Percentiles rank a stretch among this genome's conserved stretches.
Conservation (phyloP, 2,888 invertebrate species). For the Harpalus rufipes region DNA sequence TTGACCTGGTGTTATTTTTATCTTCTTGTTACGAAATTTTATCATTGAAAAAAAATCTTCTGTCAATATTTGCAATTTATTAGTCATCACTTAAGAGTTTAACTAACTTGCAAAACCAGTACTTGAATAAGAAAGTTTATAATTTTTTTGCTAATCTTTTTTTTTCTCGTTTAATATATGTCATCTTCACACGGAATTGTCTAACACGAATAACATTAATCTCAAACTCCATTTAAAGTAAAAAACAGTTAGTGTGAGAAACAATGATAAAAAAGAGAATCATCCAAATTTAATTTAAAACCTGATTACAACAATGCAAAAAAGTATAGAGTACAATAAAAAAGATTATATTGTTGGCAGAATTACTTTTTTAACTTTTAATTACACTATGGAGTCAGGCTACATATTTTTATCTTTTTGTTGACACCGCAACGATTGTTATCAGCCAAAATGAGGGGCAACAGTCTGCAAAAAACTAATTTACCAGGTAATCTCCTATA, state of each 20-base stretch:
- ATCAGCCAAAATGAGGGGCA: too few species aligned
- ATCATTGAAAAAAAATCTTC: background rate
- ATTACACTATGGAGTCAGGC: background rate
- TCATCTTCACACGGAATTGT: constrained; percentile 47
- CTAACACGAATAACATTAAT: constrained; percentile 46
- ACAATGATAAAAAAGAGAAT: constrained; percentile 8
- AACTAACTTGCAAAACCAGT: constrained; percentile 40
- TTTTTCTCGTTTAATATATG: constrained; percentile 22
- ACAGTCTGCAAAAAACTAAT: too few species aligned
- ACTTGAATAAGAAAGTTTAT: constrained; percentile 44
- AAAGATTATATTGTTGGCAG: background rate
- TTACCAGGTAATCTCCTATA: too few species aligned
- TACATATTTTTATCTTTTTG: too few species aligned
- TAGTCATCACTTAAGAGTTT: constrained; percentile 27
- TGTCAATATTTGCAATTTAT: constrained; percentile 39
- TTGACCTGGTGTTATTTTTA: background rate
- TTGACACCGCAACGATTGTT: too few species aligned
- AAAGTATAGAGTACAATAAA: background rate
- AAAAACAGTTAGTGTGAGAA: constrained; percentile 24
- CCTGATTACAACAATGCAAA: constrained; percentile 5
- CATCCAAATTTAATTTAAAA: constrained; percentile 3
- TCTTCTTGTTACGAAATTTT: background rate
- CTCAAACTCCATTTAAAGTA: constrained; percentile 35
- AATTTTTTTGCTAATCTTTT: constrained; percentile 29
- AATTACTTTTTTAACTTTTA: background rate